Conservation (phyloP, 2,888 invertebrate species). For the Schizaphis graminum region DNA sequence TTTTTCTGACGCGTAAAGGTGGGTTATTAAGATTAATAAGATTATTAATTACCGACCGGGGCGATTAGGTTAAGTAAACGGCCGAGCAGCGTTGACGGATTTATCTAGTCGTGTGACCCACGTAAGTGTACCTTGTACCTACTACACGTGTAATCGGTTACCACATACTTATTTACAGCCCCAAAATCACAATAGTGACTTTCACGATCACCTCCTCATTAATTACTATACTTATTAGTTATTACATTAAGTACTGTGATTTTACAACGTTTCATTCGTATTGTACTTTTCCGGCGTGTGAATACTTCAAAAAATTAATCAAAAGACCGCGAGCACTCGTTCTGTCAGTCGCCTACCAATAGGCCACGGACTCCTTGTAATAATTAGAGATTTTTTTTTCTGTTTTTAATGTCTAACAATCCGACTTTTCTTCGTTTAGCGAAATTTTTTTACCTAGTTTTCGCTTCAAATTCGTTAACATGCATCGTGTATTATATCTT, state of each 20-base stretch:
- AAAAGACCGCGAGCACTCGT: not conserved
- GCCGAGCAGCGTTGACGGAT: not conserved
- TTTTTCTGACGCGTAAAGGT: not conserved
- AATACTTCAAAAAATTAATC: not conserved
- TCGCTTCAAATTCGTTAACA: constrained; percentile 1
- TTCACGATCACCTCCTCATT: not conserved
- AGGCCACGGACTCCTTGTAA: not conserved
- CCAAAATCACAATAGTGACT: not conserved
- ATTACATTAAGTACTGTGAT: not conserved
- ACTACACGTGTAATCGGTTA: constrained; percentile 7
- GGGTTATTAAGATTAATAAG: not conserved
- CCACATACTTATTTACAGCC: not conserved
- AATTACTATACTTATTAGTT: not conserved
- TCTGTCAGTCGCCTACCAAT: not conserved
- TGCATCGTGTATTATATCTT: not conserved
- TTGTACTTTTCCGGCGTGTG: not conserved
- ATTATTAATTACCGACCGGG: not conserved
- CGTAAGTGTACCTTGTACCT: not conserved
- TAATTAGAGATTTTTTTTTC: not conserved
- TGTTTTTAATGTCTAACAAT: not conserved
- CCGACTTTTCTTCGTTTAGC: not conserved
- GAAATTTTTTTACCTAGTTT: not conserved
- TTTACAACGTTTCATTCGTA: not conserved
- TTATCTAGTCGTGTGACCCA: not conserved
- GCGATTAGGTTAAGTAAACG: not conserved